A percentile compares a stretch with the other conserved stretches of the same genome.
Conservation (phyloP, 1,140 invertebrate species). For the Mycetomoellerius zeteki region DNA sequence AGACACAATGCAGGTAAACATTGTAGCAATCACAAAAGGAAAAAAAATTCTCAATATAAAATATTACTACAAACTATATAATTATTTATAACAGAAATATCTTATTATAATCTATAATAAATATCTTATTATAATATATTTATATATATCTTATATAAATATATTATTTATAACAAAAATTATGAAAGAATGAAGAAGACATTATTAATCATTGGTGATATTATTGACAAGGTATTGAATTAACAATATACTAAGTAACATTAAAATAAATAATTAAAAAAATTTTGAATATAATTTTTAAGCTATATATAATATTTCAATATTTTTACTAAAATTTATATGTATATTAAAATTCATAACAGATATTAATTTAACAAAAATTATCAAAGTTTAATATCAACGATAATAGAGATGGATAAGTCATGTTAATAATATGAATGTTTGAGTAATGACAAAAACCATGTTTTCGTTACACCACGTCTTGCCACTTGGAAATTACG, state of each 20-base stretch:
- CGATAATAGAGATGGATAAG: slow-evolving; percentile 42
- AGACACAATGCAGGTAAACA: background rate
- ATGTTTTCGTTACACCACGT: slow-evolving; percentile 24
- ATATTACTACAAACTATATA: background rate
- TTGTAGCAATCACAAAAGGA: background rate
- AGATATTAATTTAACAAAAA: slow-evolving; percentile 17
- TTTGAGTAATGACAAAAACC: slow-evolving; percentile 10
- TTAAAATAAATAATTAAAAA: background rate
- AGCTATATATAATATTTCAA: slow-evolving; percentile 4
- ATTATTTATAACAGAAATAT: background rate
- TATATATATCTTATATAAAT: too few species aligned
- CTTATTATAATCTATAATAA: too few species aligned
- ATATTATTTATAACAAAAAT: too few species aligned
- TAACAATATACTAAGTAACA: background rate
- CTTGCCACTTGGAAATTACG: slow-evolving; percentile 59
- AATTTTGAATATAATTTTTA: background rate
- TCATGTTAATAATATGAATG: slow-evolving; percentile 8
- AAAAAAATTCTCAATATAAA: background rate
- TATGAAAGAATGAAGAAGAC: too few species aligned
- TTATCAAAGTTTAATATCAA: background rate
- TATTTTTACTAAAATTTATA: background rate
- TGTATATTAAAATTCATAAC: too few species aligned
- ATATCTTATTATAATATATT: too few species aligned
- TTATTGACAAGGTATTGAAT: background rate
- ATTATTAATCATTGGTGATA: background rate